Percentiles rank a stretch among this genome's conserved stretches.
Conservation (phyloP, 2,113 vertebrate genomes). For the Tiliqua scincoides region DNA sequence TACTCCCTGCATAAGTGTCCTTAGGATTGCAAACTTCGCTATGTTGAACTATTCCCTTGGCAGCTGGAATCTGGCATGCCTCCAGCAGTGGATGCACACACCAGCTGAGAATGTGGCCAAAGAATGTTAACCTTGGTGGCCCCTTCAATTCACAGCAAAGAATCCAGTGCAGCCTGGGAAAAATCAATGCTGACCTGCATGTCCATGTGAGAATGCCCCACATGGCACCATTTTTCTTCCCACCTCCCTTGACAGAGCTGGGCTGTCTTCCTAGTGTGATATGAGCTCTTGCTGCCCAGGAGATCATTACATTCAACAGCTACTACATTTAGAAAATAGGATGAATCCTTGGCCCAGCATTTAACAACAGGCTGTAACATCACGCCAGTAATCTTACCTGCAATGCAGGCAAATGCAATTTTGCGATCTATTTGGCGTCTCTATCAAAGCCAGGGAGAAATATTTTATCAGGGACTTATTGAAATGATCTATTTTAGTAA, state of each 20-base stretch:
- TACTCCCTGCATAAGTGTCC: background rate
- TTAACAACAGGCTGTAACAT: background rate
- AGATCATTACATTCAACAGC: background rate
- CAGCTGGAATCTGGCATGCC: constrained; percentile 22
- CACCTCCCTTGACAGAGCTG: constrained; percentile 4
- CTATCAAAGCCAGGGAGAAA: background rate
- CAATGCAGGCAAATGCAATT: background rate
- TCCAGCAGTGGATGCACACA: constrained; percentile 16
- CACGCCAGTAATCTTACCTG: no score
- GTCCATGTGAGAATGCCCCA: background rate
- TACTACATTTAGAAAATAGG: background rate
- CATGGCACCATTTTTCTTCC: constrained; percentile 24
- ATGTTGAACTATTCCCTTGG: background rate
- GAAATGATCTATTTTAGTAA: background rate
- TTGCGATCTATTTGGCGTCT: background rate
- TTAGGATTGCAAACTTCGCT: background rate
- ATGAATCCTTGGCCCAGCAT: background rate
- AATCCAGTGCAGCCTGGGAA: background rate
- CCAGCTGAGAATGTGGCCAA: constrained; percentile 13
- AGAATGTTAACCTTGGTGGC: background rate
- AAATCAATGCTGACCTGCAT: background rate
- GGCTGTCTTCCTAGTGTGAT: constrained; percentile 12
- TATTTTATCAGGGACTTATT: background rate
- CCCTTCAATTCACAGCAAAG: constrained; percentile 36
- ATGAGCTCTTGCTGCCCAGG: background rate